Conservation (phyloP, 2,113 vertebrate species). For the Anser cygnoides region DNA sequence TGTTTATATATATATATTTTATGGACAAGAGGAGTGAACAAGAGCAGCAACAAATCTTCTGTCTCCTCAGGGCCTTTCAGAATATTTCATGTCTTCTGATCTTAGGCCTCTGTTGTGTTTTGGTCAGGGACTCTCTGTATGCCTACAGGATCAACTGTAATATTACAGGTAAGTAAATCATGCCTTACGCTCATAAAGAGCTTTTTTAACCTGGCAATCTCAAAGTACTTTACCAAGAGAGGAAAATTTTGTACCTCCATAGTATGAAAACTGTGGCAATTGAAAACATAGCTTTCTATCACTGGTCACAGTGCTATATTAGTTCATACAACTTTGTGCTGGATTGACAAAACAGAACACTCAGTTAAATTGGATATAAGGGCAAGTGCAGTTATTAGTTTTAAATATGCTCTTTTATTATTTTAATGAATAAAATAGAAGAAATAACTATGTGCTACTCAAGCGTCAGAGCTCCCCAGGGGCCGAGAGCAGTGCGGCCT, state of each 20-base stretch:
- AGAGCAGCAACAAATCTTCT: neutral
- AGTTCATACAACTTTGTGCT: neutral
- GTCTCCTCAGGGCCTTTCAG: neutral
- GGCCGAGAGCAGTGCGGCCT: accelerated
- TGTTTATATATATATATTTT: neutral
- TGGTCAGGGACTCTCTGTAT: neutral
- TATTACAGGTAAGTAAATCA: neutral
- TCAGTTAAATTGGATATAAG: neutral
- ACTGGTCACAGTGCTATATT: neutral
- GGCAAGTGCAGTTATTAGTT: neutral
- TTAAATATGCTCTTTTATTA: neutral
- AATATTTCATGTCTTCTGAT: neutral
- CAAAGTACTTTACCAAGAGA: neutral
- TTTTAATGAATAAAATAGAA: neutral
- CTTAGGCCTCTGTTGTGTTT: neutral
- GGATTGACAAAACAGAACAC: neutral
- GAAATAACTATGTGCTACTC: neutral
- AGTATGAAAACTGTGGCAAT: neutral
- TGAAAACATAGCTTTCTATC: neutral
- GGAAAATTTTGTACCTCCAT: neutral
- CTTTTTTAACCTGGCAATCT: neutral
- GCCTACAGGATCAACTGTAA: neutral
- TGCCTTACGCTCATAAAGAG: neutral
- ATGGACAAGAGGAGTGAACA: neutral
- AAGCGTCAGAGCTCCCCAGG: neutral